Percentiles rank a stretch among this genome's conserved stretches.
Evolutionary conservation across 1,140 invertebrate genomes (phyloP).

Genomic region (Eueides isabella): DNA sequence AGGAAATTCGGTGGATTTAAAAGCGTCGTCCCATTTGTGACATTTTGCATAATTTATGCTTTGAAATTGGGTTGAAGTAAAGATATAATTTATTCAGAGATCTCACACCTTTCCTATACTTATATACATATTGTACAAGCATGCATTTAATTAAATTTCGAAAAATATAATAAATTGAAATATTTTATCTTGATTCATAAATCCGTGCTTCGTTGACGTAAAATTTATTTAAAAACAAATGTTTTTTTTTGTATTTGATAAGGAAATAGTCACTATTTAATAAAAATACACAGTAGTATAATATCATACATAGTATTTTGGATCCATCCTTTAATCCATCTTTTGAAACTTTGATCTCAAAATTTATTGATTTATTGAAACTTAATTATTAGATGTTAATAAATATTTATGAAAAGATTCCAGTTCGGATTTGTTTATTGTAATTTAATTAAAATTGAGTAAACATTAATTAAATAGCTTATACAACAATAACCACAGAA

Average conservation of each 20-base stretch:
- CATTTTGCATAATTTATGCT: slow-evolving; percentile 31
- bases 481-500: not conserved
- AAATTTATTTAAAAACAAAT: no score
- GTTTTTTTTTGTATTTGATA: no score
- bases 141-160: not conserved
- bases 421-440: not conserved
- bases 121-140: not conserved
- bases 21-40: slow-evolving; percentile 23
- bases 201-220: no score
- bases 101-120: slow-evolving; percentile 12
- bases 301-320: no score
- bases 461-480: slow-evolving; percentile 6
- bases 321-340: no score
- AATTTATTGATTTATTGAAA: no score
- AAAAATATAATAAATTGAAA: not conserved
- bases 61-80: slow-evolving; percentile 30
- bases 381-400: no score
- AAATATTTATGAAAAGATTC: no score
- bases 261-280: no score
- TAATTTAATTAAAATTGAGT: slow-evolving; percentile 3
- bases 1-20: slow-evolving; percentile 22
- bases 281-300: no score
- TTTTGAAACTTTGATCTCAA: no score
- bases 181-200: not conserved
- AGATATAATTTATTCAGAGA: slow-evolving; percentile 28